Evolutionary conservation across 2,888 invertebrate species (phyloP).

Genomic region (Chrysolina oricalcia): DNA sequence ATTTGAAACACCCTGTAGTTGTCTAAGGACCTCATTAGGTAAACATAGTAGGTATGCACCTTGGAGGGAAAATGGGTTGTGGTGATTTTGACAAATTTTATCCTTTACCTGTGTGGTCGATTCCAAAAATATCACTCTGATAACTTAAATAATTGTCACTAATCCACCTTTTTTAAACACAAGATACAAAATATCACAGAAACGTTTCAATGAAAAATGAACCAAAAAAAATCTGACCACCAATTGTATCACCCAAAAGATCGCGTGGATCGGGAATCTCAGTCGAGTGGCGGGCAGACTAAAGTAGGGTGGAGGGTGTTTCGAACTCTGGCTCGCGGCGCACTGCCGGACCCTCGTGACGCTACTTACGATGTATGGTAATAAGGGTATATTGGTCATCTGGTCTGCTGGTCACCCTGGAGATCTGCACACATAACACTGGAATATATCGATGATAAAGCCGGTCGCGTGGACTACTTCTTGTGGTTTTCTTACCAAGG

Average conservation of each 20-base stretch:
- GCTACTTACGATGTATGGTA: slow-evolving; percentile 54
- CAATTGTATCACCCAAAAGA: background rate
- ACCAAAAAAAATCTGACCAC: background rate
- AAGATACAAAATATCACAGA: background rate
- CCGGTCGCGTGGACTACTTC: slow-evolving; percentile 41
- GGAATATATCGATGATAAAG: slow-evolving; percentile 50
- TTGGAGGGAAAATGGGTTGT: too few relatives aligned
- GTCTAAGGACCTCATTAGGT: too few relatives aligned
- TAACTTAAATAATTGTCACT: background rate
- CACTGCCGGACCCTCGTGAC: slow-evolving; percentile 49
- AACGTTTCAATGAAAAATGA: background rate
- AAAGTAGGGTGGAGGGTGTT: background rate
- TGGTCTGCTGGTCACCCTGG: slow-evolving; percentile 66
- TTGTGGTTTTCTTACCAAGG: slow-evolving; percentile 8
- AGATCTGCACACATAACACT: slow-evolving; percentile 65
- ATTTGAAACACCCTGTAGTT: too few relatives aligned
- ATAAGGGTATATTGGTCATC: slow-evolving; percentile 64
- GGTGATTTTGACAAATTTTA: too few relatives aligned
- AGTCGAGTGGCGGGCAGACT: background rate
- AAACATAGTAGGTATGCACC: too few relatives aligned
- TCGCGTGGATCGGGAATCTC: background rate
- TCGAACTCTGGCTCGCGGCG: slow-evolving; percentile 7
- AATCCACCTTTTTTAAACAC: too few relatives aligned
- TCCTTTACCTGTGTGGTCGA: too few relatives aligned
- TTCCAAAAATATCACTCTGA: too few relatives aligned